These are phyloP conservation scores for Etheostoma nigrum DNA, from an alignment of 2,797 vertebrate genomes.

Conservation along the genomic window DNA sequence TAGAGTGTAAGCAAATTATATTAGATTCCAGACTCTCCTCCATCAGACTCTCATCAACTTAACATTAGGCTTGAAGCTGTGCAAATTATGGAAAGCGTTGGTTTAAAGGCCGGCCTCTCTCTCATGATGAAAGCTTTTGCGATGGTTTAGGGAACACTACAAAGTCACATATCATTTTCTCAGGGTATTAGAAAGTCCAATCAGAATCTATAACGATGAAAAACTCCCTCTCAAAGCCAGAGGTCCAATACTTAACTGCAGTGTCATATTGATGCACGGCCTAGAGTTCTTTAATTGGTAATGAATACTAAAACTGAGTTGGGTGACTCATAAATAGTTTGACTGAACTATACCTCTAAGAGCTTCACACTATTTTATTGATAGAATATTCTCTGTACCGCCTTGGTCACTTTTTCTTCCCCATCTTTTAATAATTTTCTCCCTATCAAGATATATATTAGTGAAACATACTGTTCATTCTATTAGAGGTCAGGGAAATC, in stretches of 20 bases:
- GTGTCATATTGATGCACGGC: constrained; percentile 54
- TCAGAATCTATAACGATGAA: constrained; percentile 59
- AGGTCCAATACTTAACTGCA: constrained; percentile 46
- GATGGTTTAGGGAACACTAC: constrained; percentile 40
- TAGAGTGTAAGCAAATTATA: constrained; percentile 72
- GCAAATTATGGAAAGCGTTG: constrained; percentile 61
- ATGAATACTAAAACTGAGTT: constrained; percentile 53
- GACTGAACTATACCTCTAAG: constrained; percentile 39
- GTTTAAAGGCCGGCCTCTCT: constrained; percentile 43
- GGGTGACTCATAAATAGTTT: constrained; percentile 63
- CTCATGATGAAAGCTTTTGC: constrained; percentile 55
- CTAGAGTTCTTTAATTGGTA: constrained; percentile 49
- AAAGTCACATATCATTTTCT: constrained; percentile 63
- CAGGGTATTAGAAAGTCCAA: constrained; percentile 53
- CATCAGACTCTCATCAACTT: constrained; percentile 61
- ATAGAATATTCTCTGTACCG: constrained; percentile 27
- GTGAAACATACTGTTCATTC: constrained; percentile 13
- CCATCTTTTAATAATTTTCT: constrained; percentile 38
- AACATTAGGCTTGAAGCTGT: constrained; percentile 65
- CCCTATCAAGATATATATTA: constrained; percentile 19
- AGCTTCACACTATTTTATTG: constrained; percentile 54
- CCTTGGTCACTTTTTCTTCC: neutral
- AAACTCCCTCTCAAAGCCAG: constrained; percentile 40
- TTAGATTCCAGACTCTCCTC: constrained; percentile 60
- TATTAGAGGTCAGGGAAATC: constrained; percentile 33